These are phyloP conservation scores for Glossosoma conforme DNA, from an alignment of 1,140 invertebrate genomes.

Conservation along the genomic window DNA sequence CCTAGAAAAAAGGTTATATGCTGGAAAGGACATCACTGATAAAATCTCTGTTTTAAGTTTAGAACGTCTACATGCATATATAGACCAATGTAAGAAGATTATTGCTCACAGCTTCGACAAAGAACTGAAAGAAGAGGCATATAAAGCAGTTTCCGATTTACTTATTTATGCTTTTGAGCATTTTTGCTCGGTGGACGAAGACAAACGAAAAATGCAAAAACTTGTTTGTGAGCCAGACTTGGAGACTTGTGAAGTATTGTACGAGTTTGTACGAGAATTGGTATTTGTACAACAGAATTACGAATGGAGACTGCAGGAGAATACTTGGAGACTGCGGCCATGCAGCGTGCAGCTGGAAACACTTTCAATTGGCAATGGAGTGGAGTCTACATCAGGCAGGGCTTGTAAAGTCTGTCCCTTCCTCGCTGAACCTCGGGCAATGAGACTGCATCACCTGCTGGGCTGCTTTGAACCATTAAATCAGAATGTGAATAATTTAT, in stretches of 20 bases:
- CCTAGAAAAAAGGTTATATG: conserved; percentile 68
- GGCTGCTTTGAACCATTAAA: too few relatives aligned
- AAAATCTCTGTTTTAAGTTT: conserved; percentile 52
- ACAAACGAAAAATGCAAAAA: conserved; percentile 58
- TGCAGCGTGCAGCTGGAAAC: too few relatives aligned
- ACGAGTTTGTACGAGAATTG: conserved; percentile 87
- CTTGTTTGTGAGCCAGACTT: conserved; percentile 80
- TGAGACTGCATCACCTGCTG: too few relatives aligned
- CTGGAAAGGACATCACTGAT: conserved; percentile 44
- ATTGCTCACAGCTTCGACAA: conserved; percentile 52
- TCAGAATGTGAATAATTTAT: too few relatives aligned
- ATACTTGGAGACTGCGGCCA: too few relatives aligned
- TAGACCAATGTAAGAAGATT: conserved; percentile 68
- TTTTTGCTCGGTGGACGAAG: conserved; percentile 53
- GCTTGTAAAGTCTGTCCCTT: too few relatives aligned
- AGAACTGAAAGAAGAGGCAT: conserved; percentile 62
- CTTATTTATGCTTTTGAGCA: conserved; percentile 93
- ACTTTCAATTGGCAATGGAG: too few relatives aligned
- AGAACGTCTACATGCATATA: conserved; percentile 67
- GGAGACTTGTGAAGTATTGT: conserved; percentile 75
- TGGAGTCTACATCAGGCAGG: too few relatives aligned
- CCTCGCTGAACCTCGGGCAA: too few relatives aligned
- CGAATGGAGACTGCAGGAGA: too few relatives aligned
- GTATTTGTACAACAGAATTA: conserved; percentile 89
- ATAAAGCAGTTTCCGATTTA: conserved; percentile 90